phyloP scores from a whole-genome alignment of 2,888 invertebrate genomes.

The Tiliacea aurago region DNA sequence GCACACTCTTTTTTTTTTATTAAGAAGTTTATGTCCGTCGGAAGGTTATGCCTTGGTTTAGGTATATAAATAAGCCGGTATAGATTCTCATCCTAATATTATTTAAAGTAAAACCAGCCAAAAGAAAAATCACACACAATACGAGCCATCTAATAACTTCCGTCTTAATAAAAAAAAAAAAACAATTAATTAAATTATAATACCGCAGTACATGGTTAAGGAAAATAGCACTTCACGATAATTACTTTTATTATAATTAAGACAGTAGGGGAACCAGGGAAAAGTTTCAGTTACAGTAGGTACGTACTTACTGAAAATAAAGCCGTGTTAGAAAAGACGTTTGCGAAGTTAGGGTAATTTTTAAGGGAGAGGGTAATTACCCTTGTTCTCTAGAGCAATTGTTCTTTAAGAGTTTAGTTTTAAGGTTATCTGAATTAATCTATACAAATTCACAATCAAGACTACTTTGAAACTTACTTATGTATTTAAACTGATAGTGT shows the following conservation, averaged over 20 bases:
- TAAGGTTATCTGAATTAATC: background rate
- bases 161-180: slow-evolving; percentile 18
- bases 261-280: slow-evolving; percentile 36
- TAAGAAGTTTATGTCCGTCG: too few relatives aligned
- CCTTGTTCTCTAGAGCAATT: slow-evolving; percentile 11
- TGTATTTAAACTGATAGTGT: background rate
- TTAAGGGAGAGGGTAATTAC: slow-evolving; percentile 20
- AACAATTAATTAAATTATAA: slow-evolving; percentile 55
- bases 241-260: slow-evolving; percentile 64
- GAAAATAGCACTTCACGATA: slow-evolving; percentile 50
- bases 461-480: background rate
- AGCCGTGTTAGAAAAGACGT: slow-evolving; percentile 46
- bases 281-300: slow-evolving; percentile 48
- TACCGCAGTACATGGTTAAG: slow-evolving; percentile 56
- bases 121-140: background rate
- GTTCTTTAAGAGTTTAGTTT: slow-evolving; percentile 11
- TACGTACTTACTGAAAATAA: slow-evolving; percentile 46
- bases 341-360: slow-evolving; percentile 37
- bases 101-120: background rate
- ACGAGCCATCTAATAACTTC: background rate
- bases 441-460: background rate
- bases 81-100: background rate
- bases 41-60: too few relatives aligned
- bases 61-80: too few relatives aligned
- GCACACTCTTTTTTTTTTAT: too few relatives aligned